Evolutionary conservation across 2,888 invertebrate genomes (phyloP), one percentile per base, ranked within the genome.

Genomic region (Microctonus hyperodae): DNA sequence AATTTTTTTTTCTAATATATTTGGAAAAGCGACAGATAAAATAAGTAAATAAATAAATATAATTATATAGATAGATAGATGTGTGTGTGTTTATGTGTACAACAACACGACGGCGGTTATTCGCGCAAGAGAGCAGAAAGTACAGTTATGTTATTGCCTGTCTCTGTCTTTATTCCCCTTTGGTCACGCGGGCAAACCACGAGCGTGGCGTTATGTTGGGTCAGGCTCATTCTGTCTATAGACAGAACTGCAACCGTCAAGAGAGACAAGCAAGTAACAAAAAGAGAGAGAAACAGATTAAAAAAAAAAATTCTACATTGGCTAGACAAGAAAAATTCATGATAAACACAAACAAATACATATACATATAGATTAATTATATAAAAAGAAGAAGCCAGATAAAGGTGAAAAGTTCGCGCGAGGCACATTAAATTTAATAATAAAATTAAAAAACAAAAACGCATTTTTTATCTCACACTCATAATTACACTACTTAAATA

Each of bases 161-260:
- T 37, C 44, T 57, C 37, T 51, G 7, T 7, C 28, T 28, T 28
- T 28, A 28, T 28, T 5, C 61, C 51, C 56, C 40, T 48, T 61
- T 58, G 53, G 63, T 55, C 20, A 51, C 33, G 35, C 59, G 40
- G 62, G 33, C 31, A 31, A 31, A 55, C 55, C 55, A 44, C 44
- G 44, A 44, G 53, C 67, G 64, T 69, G 56, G 60, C 68, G 69
- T 70, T 69, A 69, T 65, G 71, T 71, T 65, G 74, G 72, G 72
- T 72, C 72, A 72, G 71, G 55, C 25, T 31, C 28, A 55, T 25
- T 16, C 31, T 16, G 28, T 55, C 4, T 23, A 16, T 33, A 25
- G 25, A 64, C 60, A 53, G 60, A n/a, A 44, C 63, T 31, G 16
- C 22, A 37, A 50, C 16, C 51, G 48, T 33, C 25, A 62, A 22